Conservation (phyloP, 2,888 invertebrate genomes). For the Nesidiocoris tenuis region DNA sequence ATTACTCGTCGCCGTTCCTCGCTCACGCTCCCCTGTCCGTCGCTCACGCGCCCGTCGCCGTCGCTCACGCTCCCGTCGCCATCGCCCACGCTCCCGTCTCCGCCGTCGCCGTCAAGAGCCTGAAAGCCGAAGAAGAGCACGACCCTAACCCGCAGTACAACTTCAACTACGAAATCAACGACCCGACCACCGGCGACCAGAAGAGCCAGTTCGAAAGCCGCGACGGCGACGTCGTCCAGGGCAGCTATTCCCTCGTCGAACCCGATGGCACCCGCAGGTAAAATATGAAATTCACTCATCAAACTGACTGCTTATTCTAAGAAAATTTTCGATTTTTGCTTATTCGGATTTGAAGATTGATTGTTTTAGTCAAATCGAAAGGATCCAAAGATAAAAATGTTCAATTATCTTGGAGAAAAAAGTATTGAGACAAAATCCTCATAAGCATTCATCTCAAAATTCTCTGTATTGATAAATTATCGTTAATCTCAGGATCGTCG, state of each 20-base stretch:
- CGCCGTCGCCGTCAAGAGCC: constrained; percentile 17
- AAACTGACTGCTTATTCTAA: too few species aligned
- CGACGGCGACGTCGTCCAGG: constrained; percentile 31
- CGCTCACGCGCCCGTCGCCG: constrained; percentile 13
- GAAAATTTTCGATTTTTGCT: too few species aligned
- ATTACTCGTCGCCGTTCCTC: not conserved
- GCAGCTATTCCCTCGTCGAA: constrained; percentile 33
- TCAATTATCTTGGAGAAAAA: too few species aligned
- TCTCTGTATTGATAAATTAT: too few species aligned
- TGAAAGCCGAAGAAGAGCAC: constrained; percentile 10
- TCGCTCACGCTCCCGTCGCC: constrained; percentile 14
- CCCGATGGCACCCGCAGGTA: constrained; percentile 45
- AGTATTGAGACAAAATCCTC: too few species aligned
- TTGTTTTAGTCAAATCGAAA: too few species aligned
- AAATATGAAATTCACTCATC: too few species aligned
- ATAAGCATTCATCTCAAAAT: too few species aligned
- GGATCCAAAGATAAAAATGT: too few species aligned
- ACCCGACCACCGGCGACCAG: constrained; percentile 28
- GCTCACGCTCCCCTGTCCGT: constrained; percentile 13
- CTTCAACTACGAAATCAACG: constrained; percentile 37
- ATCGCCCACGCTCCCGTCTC: constrained; percentile 36
- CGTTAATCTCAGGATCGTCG: too few species aligned
- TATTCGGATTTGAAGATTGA: too few species aligned
- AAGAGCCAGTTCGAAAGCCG: constrained; percentile 22
- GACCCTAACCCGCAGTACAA: constrained; percentile 34